Conservation (phyloP, 2,113 vertebrate species). For the Dasyurus viverrinus region DNA sequence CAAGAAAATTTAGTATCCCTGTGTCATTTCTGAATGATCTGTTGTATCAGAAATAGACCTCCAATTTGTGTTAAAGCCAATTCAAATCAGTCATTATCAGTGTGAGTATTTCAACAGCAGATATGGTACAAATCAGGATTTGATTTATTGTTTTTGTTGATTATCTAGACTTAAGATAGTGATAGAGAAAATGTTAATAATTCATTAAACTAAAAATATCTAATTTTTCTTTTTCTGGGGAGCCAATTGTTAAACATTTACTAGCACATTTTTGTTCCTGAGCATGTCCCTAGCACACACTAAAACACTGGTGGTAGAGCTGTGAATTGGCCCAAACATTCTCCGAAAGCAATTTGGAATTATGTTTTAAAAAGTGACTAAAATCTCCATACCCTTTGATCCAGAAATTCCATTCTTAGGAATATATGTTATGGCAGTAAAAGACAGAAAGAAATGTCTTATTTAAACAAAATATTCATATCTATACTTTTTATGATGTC, state of each 20-base stretch:
- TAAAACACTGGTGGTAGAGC: background rate
- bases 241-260: background rate
- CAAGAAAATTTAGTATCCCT: background rate
- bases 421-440: background rate
- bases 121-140: background rate
- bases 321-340: background rate
- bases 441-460: background rate
- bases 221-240: background rate
- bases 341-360: background rate
- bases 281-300: background rate
- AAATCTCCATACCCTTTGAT: background rate
- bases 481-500: background rate
- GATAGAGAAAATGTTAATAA: background rate
- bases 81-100: no score
- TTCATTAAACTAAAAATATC: background rate
- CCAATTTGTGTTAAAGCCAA: no score
- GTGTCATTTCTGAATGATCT: background rate
- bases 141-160: background rate
- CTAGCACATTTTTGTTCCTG: background rate
- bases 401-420: background rate
- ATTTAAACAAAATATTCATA: background rate
- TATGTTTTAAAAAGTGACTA: background rate
- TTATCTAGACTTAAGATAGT: background rate
- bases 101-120: no score
- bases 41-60: background rate